phyloP scores from a whole-genome alignment of 2,797 vertebrate genomes.

The Diceros bicornis region DNA sequence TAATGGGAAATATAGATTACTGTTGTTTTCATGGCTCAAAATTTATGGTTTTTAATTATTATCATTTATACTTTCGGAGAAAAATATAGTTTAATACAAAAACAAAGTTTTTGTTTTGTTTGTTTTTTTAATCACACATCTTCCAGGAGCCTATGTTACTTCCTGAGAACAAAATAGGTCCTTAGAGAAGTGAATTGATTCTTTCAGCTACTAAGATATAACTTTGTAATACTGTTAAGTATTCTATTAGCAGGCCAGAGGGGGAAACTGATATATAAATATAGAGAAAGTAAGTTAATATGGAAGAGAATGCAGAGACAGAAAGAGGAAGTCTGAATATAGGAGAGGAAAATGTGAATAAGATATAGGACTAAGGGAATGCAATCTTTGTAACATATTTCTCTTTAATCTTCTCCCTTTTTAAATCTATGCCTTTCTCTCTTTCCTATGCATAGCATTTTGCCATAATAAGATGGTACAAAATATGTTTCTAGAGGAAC shows the following conservation, averaged over 20 bases:
- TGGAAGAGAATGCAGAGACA: not conserved
- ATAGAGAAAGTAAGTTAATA: not conserved
- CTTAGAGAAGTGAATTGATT: slow-evolving; percentile 65
- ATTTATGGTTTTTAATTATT: slow-evolving; percentile 80
- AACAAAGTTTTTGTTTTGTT: slow-evolving; percentile 39
- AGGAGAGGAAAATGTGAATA: slow-evolving; percentile 39
- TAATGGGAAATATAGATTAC: slow-evolving; percentile 54
- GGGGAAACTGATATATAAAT: not conserved
- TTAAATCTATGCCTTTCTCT: not conserved
- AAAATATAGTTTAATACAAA: slow-evolving; percentile 76
- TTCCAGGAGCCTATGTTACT: slow-evolving; percentile 24
- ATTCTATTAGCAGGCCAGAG: not conserved
- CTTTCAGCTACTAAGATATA: slow-evolving; percentile 14
- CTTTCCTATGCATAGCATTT: not conserved
- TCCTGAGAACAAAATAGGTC: slow-evolving; percentile 55
- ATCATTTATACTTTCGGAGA: slow-evolving; percentile 53
- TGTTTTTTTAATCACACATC: slow-evolving; percentile 50
- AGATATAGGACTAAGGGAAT: not conserved
- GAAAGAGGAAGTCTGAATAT: not conserved
- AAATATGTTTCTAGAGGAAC: slow-evolving; percentile 45
- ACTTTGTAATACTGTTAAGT: not conserved
- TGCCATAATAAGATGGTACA: not conserved
- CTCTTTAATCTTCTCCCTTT: not conserved
- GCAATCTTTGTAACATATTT: not conserved
- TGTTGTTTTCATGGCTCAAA: slow-evolving; percentile 55